These are phyloP conservation scores for Saccostrea cuccullata DNA, from an alignment of 1,140 invertebrate species.

Conservation along the genomic window DNA sequence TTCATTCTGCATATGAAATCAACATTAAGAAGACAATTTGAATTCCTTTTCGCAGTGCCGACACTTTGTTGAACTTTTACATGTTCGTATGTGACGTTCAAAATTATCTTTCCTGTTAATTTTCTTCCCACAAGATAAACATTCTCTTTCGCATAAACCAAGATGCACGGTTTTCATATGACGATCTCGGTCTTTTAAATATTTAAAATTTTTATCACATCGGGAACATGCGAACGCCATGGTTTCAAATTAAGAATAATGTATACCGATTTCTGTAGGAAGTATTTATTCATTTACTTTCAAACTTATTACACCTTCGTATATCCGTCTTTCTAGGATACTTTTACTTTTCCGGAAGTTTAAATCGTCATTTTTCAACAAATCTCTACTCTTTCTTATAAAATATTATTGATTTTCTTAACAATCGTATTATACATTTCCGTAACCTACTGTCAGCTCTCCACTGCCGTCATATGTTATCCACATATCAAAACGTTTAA, in stretches of 20 bases:
- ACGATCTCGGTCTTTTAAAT: background rate
- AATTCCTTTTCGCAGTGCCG: too few species aligned
- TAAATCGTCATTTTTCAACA: too few species aligned
- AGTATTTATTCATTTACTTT: background rate
- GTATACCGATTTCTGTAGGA: background rate
- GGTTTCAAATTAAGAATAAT: conserved; percentile 8
- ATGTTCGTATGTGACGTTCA: background rate
- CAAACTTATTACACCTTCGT: background rate
- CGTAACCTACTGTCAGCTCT: too few species aligned
- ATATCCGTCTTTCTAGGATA: conserved; percentile 3
- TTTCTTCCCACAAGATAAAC: background rate
- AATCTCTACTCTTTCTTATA: too few species aligned
- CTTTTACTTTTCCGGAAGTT: too few species aligned
- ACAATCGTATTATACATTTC: too few species aligned
- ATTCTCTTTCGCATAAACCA: background rate
- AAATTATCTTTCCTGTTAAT: conserved; percentile 7
- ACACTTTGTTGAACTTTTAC: background rate
- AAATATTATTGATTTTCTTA: too few species aligned
- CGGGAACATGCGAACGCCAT: background rate
- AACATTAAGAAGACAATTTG: too few species aligned
- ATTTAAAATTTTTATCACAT: background rate
- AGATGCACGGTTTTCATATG: too few species aligned
- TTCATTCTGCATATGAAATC: too few species aligned
- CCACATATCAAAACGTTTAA: too few species aligned
- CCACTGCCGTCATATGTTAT: too few species aligned